Base-by-base conservation (phyloP, 1,140 invertebrate genomes). In the Chymomyza costata region DNA sequence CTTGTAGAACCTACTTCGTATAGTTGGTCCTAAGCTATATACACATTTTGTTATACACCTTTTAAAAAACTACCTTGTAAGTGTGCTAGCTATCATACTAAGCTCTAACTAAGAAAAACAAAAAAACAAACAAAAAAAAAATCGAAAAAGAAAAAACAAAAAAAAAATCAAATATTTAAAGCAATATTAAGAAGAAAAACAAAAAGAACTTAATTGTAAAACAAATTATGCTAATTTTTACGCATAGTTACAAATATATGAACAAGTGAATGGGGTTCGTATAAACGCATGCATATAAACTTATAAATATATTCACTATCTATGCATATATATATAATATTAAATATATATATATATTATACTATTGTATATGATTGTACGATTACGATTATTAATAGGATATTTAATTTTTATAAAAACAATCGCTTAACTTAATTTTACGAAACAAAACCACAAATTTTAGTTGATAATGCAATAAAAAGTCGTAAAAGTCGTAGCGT, bases 401-500 rank as follows among this genome's bases (percentile, higher is more conserved):
- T 25, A 25, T 25, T 62, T 78, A 78, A 78, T 66, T 78, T n/a
- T n/a, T n/a, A 78, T 78, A 78, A 71, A 78, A 78, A 57, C 51
- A 25, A 64, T 57, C 59, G 57, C 69, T 35, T 73, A 70, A 67
- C 51, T 25, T 70, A 74, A 73, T 70, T 69, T 76, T 65, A 53
- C 53, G 40, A 50, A 57, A 39, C 41, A 51, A 56, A 71, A 55
- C 35, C 14, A 49, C 43, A 14, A 44, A 54, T 69, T 62, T 81
- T 81, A 81, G 73, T 81, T 80, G 50, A 55, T 81, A 81, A 56
- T 64, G 17, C 54, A 55, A 70, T 38, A 65, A 46, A 37, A 50
- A 50, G 10, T 25, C 21, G 21, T 35, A 57, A 37, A 50, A 50
- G 10, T 25, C 21, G 21, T 35, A 57, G 40, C 47, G 7, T 60